Conservation (phyloP, 2,797 vertebrate genomes). For the Gallinago stenura region DNA sequence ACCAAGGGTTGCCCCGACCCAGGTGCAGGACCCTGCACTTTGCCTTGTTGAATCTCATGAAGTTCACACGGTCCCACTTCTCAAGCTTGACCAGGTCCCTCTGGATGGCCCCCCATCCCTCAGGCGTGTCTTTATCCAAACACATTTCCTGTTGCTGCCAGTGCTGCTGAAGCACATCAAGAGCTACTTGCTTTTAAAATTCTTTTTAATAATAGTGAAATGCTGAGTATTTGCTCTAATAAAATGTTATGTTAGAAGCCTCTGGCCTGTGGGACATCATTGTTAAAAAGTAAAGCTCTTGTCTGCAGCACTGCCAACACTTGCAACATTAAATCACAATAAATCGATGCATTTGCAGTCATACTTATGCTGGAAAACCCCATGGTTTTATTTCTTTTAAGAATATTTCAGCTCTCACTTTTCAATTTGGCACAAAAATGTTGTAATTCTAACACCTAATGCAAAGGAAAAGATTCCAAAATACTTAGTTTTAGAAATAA, state of each 20-base stretch:
- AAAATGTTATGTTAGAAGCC: constrained; percentile 71
- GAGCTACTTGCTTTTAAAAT: background rate
- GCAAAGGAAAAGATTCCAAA: background rate
- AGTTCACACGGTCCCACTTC: background rate
- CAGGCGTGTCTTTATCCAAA: background rate
- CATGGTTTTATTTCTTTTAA: background rate
- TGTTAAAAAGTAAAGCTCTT: constrained; percentile 5
- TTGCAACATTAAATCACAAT: background rate
- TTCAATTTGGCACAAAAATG: background rate
- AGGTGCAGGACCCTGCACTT: background rate
- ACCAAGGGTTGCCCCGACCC: background rate
- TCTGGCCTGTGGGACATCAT: constrained; percentile 70
- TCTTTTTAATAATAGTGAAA: constrained; percentile 30
- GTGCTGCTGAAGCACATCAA: background rate
- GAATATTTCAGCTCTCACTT: background rate
- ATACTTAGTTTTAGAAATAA: background rate
- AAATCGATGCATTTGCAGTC: background rate
- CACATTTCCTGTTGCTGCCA: background rate
- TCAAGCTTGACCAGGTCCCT: background rate
- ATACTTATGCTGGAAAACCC: background rate
- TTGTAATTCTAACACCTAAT: background rate
- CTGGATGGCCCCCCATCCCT: background rate
- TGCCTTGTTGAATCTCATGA: background rate
- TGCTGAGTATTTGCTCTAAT: constrained; percentile 69
- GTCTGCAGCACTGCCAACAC: background rate